Evolutionary conservation across 2,888 invertebrate species (phyloP).

Genomic region (Orchesella flavescens): DNA sequence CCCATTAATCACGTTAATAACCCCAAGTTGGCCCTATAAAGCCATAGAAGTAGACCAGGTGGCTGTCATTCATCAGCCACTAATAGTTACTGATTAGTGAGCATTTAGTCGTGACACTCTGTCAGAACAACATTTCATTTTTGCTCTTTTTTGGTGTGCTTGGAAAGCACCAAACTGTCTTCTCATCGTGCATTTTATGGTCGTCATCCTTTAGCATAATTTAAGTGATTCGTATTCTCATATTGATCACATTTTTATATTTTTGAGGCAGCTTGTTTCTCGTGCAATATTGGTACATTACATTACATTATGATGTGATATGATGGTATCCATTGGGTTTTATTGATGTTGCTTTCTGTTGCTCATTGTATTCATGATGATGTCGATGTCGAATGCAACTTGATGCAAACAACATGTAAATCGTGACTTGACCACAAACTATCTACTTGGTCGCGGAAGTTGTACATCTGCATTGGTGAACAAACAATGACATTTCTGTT

Average conservation of each 20-base stretch:
- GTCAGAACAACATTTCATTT: slow-evolving; percentile 1
- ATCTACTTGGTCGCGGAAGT: slow-evolving; percentile 9
- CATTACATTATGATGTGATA: too few relatives aligned
- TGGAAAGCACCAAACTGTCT: slow-evolving; percentile 24
- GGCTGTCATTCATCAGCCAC: slow-evolving; percentile 33
- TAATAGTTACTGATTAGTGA: slow-evolving; percentile 14
- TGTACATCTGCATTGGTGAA: background rate
- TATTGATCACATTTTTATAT: background rate
- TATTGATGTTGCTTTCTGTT: background rate
- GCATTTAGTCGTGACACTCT: slow-evolving; percentile 8
- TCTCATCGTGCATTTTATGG: background rate
- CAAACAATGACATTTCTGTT: slow-evolving; percentile 30
- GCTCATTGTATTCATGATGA: background rate
- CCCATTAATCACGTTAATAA: background rate
- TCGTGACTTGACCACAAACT: slow-evolving; percentile 47
- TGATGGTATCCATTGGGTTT: background rate
- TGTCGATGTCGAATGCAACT: background rate
- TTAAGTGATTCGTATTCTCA: background rate
- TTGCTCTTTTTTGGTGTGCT: slow-evolving; percentile 4
- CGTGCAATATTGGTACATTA: slow-evolving; percentile 21
- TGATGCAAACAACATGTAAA: slow-evolving; percentile 9
- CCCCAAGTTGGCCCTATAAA: background rate
- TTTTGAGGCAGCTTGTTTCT: background rate
- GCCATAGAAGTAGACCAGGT: background rate
- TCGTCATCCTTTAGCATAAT: background rate